Conservation (phyloP, 2,113 vertebrate genomes). For the Oxygymnocypris stewartii region DNA sequence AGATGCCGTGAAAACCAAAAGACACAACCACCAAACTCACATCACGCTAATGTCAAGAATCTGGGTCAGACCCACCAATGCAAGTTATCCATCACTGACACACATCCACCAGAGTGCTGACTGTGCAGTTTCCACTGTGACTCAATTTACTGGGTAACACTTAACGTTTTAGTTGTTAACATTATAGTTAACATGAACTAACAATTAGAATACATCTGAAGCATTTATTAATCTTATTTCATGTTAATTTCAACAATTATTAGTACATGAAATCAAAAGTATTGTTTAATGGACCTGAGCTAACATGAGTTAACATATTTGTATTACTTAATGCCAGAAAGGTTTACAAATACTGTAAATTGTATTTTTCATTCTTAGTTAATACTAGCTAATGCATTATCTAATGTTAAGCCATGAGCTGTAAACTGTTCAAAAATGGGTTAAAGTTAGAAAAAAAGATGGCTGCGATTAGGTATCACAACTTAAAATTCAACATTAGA, state of each 20-base stretch:
- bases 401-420: neutral
- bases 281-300: too few relatives aligned
- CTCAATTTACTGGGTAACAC: neutral
- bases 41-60: conserved; percentile 26
- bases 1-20: conserved; percentile 31
- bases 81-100: neutral
- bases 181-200: neutral
- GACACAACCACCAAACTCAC: conserved; percentile 3
- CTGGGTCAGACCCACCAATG: conserved; percentile 38
- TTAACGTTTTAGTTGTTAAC: neutral
- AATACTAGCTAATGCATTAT: neutral
- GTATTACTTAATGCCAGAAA: too few relatives aligned
- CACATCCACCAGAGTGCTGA: conserved; percentile 34
- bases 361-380: too few relatives aligned
- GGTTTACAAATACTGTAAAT: too few relatives aligned
- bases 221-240: neutral
- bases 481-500: neutral
- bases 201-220: neutral
- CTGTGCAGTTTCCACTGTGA: neutral
- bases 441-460: too few relatives aligned
- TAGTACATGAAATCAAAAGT: too few relatives aligned
- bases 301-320: too few relatives aligned
- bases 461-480: too few relatives aligned
- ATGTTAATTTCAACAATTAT: too few relatives aligned
- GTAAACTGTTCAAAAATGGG: too few relatives aligned